phyloP scores from a whole-genome alignment of 2,113 vertebrate genomes.

The Solea senegalensis region DNA sequence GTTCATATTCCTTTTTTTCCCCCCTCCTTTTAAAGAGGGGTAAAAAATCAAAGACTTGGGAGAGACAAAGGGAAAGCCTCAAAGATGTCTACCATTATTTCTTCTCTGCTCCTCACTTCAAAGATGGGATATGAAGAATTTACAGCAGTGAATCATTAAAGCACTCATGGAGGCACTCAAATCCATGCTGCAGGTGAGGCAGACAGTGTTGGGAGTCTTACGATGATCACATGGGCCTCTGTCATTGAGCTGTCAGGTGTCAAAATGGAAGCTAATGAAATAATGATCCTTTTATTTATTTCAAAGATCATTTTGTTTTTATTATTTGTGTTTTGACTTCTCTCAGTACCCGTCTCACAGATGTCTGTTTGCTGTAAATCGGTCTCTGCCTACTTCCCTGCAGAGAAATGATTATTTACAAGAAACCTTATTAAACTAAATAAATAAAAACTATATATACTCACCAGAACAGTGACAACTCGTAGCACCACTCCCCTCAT shows the following conservation, averaged over 20 bases:
- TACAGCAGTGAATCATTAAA: constrained; percentile 80
- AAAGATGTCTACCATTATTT: constrained; percentile 65
- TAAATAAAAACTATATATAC: constrained; percentile 44
- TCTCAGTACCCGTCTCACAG: too few species aligned
- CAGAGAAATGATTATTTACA: constrained; percentile 13
- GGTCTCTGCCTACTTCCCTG: too few species aligned
- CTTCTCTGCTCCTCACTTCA: constrained; percentile 72
- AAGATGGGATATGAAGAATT: constrained; percentile 81
- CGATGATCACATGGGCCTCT: constrained; percentile 43
- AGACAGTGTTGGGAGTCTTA: constrained; percentile 60
- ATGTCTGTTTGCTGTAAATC: too few species aligned
- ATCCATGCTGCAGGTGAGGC: constrained; percentile 76
- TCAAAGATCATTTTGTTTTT: too few species aligned
- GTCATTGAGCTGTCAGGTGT: constrained; percentile 44
- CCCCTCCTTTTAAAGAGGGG: constrained; percentile 33
- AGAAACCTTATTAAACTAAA: background rate
- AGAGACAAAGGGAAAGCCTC: constrained; percentile 34
- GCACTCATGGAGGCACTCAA: constrained; percentile 74
- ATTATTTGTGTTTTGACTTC: too few species aligned
- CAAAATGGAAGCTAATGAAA: constrained; percentile 57
- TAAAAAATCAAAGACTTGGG: constrained; percentile 49
- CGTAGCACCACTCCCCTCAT: constrained; percentile 96
- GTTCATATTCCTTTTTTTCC: constrained; percentile 10
- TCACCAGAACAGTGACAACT: constrained; percentile 97
- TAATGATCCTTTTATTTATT: background rate